A percentile compares a stretch with the other conserved stretches of the same genome.
Evolutionary conservation across 2,113 vertebrate species (phyloP).

Genomic region (Natator depressus): DNA sequence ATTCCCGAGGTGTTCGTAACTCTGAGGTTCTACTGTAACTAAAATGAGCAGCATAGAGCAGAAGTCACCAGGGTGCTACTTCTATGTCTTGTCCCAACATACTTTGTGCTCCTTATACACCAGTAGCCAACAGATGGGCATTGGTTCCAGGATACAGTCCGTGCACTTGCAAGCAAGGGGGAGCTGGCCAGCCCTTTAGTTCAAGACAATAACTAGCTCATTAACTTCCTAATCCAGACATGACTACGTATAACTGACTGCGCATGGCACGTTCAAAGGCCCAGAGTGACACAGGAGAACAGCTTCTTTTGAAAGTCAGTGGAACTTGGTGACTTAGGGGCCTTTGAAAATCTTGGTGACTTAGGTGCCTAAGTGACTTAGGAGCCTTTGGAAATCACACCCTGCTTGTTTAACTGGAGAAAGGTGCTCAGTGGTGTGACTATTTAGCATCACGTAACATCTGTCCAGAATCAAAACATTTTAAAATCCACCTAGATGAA

Average conservation of each 20-base stretch:
- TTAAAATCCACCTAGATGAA: background rate
- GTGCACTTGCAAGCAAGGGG: background rate
- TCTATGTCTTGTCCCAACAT: background rate
- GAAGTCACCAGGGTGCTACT: background rate
- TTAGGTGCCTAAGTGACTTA: too few species aligned
- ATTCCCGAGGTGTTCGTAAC: background rate
- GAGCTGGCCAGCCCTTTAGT: background rate
- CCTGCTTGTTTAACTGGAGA: background rate
- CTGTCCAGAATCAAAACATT: background rate
- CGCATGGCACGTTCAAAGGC: background rate
- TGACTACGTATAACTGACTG: background rate
- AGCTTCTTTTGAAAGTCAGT: background rate
- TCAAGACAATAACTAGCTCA: background rate
- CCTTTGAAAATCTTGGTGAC: background rate
- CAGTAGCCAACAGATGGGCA: background rate
- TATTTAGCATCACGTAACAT: background rate
- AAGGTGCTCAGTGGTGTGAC: background rate
- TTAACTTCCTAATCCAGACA: background rate
- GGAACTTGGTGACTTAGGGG: background rate
- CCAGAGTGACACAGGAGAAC: background rate
- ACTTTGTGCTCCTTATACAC: too few species aligned
- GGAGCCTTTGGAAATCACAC: background rate
- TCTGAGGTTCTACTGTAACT: background rate
- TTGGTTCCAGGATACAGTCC: background rate
- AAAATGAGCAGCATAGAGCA: background rate